Base-by-base conservation (phyloP, 2,113 vertebrate genomes). In the Typhlomys cinereus region DNA sequence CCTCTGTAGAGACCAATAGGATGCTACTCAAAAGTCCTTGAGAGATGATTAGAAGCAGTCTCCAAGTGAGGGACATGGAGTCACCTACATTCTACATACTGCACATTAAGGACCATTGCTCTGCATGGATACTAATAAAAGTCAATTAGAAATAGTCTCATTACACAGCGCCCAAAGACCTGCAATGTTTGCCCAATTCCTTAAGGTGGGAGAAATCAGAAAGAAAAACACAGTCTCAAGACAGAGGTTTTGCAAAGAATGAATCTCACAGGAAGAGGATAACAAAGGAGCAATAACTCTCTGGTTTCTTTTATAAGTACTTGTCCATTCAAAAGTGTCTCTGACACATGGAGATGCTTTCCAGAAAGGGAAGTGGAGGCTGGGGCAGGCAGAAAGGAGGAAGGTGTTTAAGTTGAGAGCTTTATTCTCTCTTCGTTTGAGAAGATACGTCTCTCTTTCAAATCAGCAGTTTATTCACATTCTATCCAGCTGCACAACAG, bases 401-500 rank as follows among this genome's bases (percentile, higher is more conserved):
- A 85, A 74, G 41, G 91, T 79, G 83, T 67, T 44, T n/a, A 91
- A 80, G 92, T n/a, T 87, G 89, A 92, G 76, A 71, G 84, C 54
- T 94, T 90, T 74, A 73, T 90, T 70, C 61, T 92, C 76, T 73
- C 59, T 39, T 90, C 46, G 66, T 92, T 91, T 93, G 80, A 93
- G 89, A 92, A 93, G 94, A 89, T 79, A 92, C 36, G 92, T 85
- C 80, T 94, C 78, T 85, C 82, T 95, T 94, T 96, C 95, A 96
- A n/a, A 48, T 85, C 94, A 94, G 89, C 50, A 96, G 52, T 67
- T 94, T 92, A 96, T 93, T 92, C 84, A 94, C 92, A 95, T 85
- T 95, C 96, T 62, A 96, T 62, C 67, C 92, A 96, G 93, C 97
- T 94, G 96, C 97, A 97, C 97, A 96, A 76, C 82, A 89, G 79